Evolutionary conservation across 2,888 invertebrate species (phyloP), one percentile per base, ranked within the genome.

Genomic region (Tenthredo notha): DNA sequence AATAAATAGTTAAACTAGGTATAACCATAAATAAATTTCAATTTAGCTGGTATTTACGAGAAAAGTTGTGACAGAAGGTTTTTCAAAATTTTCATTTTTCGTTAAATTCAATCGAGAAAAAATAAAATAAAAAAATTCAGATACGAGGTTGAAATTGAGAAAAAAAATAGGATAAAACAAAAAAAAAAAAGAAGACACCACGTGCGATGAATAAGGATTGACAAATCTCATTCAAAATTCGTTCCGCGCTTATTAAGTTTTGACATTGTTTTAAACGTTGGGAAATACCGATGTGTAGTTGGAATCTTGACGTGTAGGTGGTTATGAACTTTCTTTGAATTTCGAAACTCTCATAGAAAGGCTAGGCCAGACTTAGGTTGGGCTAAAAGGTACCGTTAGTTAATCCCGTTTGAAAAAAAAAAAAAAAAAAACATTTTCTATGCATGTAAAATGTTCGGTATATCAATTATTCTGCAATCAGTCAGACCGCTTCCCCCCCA

Each of bases 311-410:
- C 80, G 80, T 80, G 80, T 80, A 58, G 80, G 80, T 61, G 58
- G 58, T 29, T 29, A 61, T 80, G 80, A 80, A 80, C 80, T 80
- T 80, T 80, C 80, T 80, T 80, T 61, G 80, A 80, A 80, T 80
- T 61, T 80, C 80, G 80, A 80, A 80, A 61, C 21, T 21, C 33
- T 61, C 12, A 37, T 58, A 80, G 80, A 61, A 40, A 61, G 61
- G 61, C 29, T 40, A n/a, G 37, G n/a, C 61, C 37, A 12, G 80
- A 18, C 33, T 33, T 67, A 33, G 67, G 61, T 61, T 58, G 18
- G 80, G 61, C 58, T n/a, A 61, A 29, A 15, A 21, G 61, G n/a
- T n/a, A 80, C 58, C 80, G 80, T 80, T 80, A 80, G 18, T 80
- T 61, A 37, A 80, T 80, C 61, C 61, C 80, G 80, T 61, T 80